phyloP scores from a whole-genome alignment of 2,797 vertebrate genomes.

The Crenichthys baileyi region DNA sequence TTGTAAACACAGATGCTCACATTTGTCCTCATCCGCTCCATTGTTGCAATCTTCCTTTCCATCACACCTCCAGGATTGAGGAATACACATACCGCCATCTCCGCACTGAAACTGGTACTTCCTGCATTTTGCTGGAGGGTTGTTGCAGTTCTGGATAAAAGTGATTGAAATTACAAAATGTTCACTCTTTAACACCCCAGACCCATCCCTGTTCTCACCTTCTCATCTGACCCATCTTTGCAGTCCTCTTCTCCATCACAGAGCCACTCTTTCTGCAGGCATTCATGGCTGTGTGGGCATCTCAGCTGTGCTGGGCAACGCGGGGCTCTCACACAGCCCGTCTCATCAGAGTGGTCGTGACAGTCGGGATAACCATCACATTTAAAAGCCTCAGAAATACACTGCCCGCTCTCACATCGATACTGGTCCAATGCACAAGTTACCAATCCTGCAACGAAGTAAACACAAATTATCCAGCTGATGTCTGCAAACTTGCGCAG shows the following conservation, averaged over 20 bases:
- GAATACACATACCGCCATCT: constrained; percentile 80
- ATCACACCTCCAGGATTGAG: constrained; percentile 87
- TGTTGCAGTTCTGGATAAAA: constrained; percentile 78
- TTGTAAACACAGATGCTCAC: constrained; percentile 69
- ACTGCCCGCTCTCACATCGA: constrained; percentile 86
- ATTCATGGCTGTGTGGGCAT: constrained; percentile 84
- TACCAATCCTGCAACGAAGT: constrained; percentile 58
- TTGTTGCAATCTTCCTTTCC: constrained; percentile 85
- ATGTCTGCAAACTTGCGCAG: fast-evolving
- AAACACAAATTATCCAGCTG: not conserved
- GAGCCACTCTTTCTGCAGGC: constrained; percentile 86
- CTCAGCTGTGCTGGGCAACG: constrained; percentile 74
- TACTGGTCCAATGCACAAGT: constrained; percentile 77
- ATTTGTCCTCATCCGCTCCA: constrained; percentile 84
- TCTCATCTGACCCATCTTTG: constrained; percentile 86
- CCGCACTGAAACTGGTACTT: constrained; percentile 85
- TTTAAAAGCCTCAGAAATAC: constrained; percentile 80
- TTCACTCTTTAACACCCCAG: not conserved
- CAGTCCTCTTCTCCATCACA: constrained; percentile 91
- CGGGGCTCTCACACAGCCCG: constrained; percentile 77
- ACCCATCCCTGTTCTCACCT: constrained; percentile 67
- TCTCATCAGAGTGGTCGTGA: constrained; percentile 88
- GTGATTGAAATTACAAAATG: not conserved
- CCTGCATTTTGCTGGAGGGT: constrained; percentile 63
- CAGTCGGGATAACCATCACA: constrained; percentile 91